Base-by-base conservation (phyloP, 2,113 vertebrate genomes). In the Arothron firmamentum region DNA sequence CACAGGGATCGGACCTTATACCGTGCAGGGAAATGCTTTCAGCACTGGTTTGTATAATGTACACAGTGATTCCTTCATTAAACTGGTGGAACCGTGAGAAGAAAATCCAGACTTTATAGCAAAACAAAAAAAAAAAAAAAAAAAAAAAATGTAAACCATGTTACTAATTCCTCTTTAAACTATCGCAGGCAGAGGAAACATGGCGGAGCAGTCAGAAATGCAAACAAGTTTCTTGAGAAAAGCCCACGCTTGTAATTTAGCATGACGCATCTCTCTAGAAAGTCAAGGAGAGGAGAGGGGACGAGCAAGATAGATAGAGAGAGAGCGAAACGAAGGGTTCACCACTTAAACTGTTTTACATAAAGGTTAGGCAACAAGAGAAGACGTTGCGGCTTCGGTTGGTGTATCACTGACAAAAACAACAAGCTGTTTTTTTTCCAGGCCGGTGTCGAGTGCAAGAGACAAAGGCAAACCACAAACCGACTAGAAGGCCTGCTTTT, bases 371-470 rank as follows among this genome's bases (percentile, higher is more conserved):
- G 75, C 60, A 41, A 67, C 55, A 34, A 74, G 54, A 71, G 65
- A 81, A 77, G 57, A 66, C 41, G 54, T 19, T 90, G 91, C 74
- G 89, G 89, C 85, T 91, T 88, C 75, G 70, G 61, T 82, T 77
- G 61, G 61, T 72, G 65, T 78, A 79, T 62, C 74, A 77, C 76
- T 83, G 84, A 88, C 78, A 85, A 85, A 88, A 89, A 89, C 85
- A 88, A 76, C 75, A 74, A 65, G 73, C 56, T 54, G 64, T 46
- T 80, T 78, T 73, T 80, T 80, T 59, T 63, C 58, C 34, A 65
- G 72, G 60, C 42, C 43, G 53, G 63, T 71, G 57, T 49, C 65
- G 57, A 78, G 67, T 45, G 53, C 69, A 54, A 54, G 49, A 84
- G 70, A 52, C 70, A 38, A 12, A 12, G 6, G 74, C 25, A 49